Conservation (phyloP, 1,140 invertebrate species). For the Drosophila orosa region DNA sequence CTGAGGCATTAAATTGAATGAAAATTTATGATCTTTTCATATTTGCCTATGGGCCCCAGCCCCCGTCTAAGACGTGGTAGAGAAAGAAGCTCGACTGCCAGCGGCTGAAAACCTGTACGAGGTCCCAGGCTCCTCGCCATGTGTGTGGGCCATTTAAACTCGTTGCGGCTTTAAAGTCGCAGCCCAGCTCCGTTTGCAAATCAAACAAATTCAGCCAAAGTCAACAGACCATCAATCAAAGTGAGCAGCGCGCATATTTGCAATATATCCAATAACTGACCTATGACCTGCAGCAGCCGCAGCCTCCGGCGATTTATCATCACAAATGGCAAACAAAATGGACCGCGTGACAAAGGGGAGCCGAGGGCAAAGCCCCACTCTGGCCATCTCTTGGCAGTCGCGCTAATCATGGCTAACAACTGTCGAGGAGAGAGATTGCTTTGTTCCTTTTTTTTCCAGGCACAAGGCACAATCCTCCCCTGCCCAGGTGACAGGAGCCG, state of each 20-base stretch:
- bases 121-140: slow-evolving; percentile 18
- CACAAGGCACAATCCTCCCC: background rate
- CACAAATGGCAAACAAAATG: slow-evolving; percentile 73
- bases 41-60: slow-evolving; percentile 70
- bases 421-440: slow-evolving; percentile 20
- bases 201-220: slow-evolving; percentile 66
- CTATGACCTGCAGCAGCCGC: slow-evolving; percentile 48
- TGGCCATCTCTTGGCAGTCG: slow-evolving; percentile 24
- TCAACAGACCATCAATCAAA: slow-evolving; percentile 73
- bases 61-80: background rate
- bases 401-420: slow-evolving; percentile 68
- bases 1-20: slow-evolving; percentile 84
- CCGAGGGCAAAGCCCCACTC: slow-evolving; percentile 33
- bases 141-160: slow-evolving; percentile 45
- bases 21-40: slow-evolving; percentile 84
- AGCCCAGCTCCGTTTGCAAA: slow-evolving; percentile 27
- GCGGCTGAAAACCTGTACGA: slow-evolving; percentile 46
- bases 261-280: slow-evolving; percentile 73
- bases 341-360: slow-evolving; percentile 50
- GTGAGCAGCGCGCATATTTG: slow-evolving; percentile 48
- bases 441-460: slow-evolving; percentile 15
- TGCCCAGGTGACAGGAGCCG: slow-evolving; percentile 24
- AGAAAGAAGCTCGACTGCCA: slow-evolving; percentile 48
- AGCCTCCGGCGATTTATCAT: slow-evolving; percentile 67
- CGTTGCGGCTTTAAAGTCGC: slow-evolving; percentile 56